phyloP scores from a whole-genome alignment of 2,888 invertebrate genomes.

The Stenichneumon culpator region DNA sequence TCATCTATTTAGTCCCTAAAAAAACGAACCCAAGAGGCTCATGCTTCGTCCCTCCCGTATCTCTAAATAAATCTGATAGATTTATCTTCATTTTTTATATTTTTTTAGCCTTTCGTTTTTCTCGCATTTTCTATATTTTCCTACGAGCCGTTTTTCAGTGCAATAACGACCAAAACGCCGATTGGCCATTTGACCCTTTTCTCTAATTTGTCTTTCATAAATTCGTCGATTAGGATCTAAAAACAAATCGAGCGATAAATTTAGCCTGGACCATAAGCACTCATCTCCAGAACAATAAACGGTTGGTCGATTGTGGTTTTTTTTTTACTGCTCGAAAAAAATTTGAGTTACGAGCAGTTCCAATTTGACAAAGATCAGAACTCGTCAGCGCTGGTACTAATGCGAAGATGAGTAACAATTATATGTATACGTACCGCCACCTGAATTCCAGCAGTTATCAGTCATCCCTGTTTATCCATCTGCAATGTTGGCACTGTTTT shows the following conservation, averaged over 20 bases:
- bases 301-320: not conserved
- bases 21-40: not conserved
- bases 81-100: not conserved
- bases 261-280: constrained; percentile 63
- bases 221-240: not conserved
- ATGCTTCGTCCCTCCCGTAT: not conserved
- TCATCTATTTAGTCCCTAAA: not conserved
- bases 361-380: not conserved
- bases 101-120: not conserved
- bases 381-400: not conserved
- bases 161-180: not conserved
- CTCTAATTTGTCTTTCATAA: too few species aligned
- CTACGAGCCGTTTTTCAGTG: too few species aligned
- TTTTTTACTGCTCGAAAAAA: not conserved
- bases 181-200: not conserved
- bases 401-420: constrained; percentile 13
- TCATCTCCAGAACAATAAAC: constrained; percentile 58
- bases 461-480: constrained; percentile 89
- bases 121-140: not conserved
- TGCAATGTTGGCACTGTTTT: constrained; percentile 81
- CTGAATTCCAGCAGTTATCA: constrained; percentile 93
- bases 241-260: constrained; percentile 1
- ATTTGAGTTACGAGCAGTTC: not conserved
- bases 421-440: constrained; percentile 88
- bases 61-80: constrained; percentile 13